Evolutionary conservation across 2,888 invertebrate genomes (phyloP).

Genomic region (Parnassius mnemosyne): DNA sequence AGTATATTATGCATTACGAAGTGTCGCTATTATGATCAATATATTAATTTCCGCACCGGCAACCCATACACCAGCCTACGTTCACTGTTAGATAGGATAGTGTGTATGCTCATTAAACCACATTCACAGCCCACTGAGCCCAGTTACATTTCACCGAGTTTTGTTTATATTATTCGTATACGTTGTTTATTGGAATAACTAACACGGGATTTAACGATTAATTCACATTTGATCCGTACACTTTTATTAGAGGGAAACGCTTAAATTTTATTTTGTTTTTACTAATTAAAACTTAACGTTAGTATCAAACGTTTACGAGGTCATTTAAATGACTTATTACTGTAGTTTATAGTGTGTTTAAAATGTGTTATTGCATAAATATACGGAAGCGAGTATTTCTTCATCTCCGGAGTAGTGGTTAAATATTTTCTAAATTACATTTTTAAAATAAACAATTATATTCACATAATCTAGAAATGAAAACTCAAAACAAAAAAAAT

Average conservation of each 20-base stretch:
- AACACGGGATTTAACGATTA: constrained; percentile 38
- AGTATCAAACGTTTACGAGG: constrained; percentile 2
- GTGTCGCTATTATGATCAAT: constrained; percentile 10
- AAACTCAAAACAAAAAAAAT: no score
- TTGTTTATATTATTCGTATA: constrained; percentile 37
- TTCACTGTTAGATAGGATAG: constrained; percentile 34
- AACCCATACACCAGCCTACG: constrained; percentile 32
- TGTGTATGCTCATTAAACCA: constrained; percentile 48
- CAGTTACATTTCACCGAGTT: constrained; percentile 48
- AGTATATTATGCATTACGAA: no score
- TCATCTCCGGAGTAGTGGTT: no score
- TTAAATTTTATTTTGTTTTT: constrained; percentile 29
- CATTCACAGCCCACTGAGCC: constrained; percentile 48
- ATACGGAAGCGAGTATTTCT: not conserved
- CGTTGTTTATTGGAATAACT: constrained; percentile 48
- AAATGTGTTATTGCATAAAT: constrained; percentile 13
- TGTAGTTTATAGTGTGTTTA: not conserved
- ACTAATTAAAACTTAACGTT: constrained; percentile 11
- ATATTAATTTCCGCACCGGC: constrained; percentile 23
- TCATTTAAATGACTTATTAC: constrained; percentile 22
- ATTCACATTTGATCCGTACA: constrained; percentile 37
- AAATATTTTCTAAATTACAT: no score
- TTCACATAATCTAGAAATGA: no score
- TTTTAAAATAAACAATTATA: no score
- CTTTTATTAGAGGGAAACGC: constrained; percentile 46